phyloP scores from a whole-genome alignment of 2,888 invertebrate species.

The Dryomyza anilis region DNA sequence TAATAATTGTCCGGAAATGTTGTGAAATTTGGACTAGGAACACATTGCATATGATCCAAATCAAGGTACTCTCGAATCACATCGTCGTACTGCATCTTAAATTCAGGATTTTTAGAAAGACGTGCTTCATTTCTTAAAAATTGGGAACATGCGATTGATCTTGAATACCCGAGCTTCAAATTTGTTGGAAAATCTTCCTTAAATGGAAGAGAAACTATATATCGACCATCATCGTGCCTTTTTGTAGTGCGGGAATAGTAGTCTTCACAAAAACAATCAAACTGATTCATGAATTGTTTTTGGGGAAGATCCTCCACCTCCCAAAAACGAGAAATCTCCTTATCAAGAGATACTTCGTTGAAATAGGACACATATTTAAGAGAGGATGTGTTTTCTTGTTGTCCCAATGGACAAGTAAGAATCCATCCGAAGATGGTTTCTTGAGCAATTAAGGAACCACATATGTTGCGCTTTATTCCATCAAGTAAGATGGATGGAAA shows the following conservation, averaged over 20 bases:
- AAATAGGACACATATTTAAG: background rate
- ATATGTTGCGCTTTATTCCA: no score
- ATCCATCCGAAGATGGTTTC: slow-evolving; percentile 31
- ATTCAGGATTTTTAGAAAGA: background rate
- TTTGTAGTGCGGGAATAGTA: no score
- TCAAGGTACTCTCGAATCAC: background rate
- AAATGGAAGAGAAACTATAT: no score
- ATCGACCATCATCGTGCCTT: no score
- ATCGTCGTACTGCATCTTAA: background rate
- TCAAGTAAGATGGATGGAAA: no score
- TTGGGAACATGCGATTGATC: background rate
- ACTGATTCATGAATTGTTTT: no score
- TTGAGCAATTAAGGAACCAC: slow-evolving; percentile 13
- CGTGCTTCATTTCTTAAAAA: background rate
- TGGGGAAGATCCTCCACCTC: no score
- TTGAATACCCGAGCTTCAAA: background rate
- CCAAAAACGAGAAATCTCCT: slow-evolving; percentile 25
- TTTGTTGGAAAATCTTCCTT: background rate
- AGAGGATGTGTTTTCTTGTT: background rate
- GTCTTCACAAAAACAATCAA: background rate
- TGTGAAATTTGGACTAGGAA: no score
- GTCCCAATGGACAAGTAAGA: slow-evolving; percentile 24
- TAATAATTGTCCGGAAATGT: no score
- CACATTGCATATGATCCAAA: no score
- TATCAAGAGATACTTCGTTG: slow-evolving; percentile 16